Base-by-base conservation (phyloP, 30 jellyfish, hydroid and myxozoan species). In the Phacellophora camtschatica region DNA sequence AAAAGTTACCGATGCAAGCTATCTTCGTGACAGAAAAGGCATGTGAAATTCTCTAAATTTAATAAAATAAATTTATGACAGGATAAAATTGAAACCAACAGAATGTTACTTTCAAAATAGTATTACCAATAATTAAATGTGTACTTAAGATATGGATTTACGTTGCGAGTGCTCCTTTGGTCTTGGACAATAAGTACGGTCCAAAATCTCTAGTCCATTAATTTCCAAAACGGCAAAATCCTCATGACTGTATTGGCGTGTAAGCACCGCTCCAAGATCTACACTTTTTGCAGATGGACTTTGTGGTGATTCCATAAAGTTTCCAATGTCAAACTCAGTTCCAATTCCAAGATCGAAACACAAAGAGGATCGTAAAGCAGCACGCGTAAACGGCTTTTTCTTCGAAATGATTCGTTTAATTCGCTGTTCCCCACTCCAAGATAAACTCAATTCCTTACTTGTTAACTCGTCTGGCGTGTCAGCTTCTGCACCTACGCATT, bases 211-310 rank as follows among this genome's bases (percentile, higher is more conserved):
- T 24, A 64, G 83, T 35, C 91, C 94, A 36, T 82, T 71, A 45
- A 84, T 72, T 58, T 84, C 95, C 15, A 84, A 77, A 41, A 84
- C 88, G 8, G 88, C 95, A 64, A 71, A 84, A 27, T 84, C 95
- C 15, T 59, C 95, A 48, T 46, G 72, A 1, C 64, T 46, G 10
- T 88, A 84, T 35, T 68, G 88, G n/a, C n/a, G n/a, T 10, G 95
- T 25, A 50, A 84, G 50, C 29, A 90, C 81, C 37, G 83, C 85
- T 19, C 98, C 98, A 9, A 92, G 82, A 66, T 92, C 98, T 23
- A 92, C 83, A 55, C 98, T 92, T 42, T 84, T 81, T 5, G 98
- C 48, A 1, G 96, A 85, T 36, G 98, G 98, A 75, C 98, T 92
- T 29, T 71, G 87, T 8, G 77, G 88, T 43, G 95, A 55, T 13